A percentile compares a stretch with the other conserved stretches of the same genome.
These are phyloP conservation scores for Halichondria panicea DNA, from an alignment of 37 sponge, comb jelly and placozoan genomes.

Conservation along the genomic window DNA sequence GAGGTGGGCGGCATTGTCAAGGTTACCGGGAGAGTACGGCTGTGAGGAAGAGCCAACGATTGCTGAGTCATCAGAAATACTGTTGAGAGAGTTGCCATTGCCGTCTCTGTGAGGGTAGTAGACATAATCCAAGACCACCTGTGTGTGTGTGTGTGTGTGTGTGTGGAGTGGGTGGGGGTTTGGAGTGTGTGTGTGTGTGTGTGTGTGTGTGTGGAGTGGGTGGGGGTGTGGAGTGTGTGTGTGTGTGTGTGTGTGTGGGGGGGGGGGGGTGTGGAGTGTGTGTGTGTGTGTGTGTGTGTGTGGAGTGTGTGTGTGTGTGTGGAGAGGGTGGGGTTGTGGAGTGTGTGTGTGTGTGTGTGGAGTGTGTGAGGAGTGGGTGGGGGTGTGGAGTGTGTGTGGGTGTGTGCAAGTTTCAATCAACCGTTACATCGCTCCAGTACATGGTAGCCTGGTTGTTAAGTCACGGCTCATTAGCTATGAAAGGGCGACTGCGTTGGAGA, in stretches of 20 bases:
- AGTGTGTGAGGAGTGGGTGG: neutral
- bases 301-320: neutral
- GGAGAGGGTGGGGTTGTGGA: slow-evolving; percentile 2
- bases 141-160: neutral
- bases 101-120: neutral
- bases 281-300: neutral
- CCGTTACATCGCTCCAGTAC: no score
- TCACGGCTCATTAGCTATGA: no score
- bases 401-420: no score
- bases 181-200: no score
- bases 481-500: no score
- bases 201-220: neutral
- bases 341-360: no score
- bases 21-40: slow-evolving; percentile 1
- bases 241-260: no score
- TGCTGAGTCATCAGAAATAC: neutral
- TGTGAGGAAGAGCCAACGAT: neutral
- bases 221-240: neutral
- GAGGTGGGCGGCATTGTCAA: neutral
- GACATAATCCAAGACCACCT: slow-evolving; percentile 26
- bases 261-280: neutral
- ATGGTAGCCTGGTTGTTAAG: no score
- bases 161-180: neutral
- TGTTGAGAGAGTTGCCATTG: neutral
- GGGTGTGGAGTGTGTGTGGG: slow-evolving; percentile 1